Evolutionary conservation across 2,888 invertebrate species (phyloP), one percentile per base, ranked within the genome.

Genomic region (Troides oblongomaculatus): DNA sequence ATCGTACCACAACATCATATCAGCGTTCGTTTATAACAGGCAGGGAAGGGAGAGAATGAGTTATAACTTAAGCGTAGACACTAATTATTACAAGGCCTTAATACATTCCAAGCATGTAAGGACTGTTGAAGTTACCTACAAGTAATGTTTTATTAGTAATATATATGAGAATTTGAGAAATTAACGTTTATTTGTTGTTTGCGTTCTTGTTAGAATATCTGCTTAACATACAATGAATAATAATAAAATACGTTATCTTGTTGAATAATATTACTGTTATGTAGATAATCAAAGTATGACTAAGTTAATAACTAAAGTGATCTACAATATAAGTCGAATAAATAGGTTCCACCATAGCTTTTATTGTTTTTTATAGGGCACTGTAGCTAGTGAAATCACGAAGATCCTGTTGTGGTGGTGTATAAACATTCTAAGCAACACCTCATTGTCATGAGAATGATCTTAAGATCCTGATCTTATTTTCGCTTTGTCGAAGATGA

Each of bases 61-160:
- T 59, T 59, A 65, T 65, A 58, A 59, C 21, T 14, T 12, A 46
- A 65, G 46, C 36, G 57, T 65, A 30, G 43, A 59, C 58, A 36
- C 59, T 65, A 65, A 65, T 65, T 65, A 65, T 65, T 65, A 59
- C 65, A 59, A 59, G 59, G 30, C 65, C 59, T 25, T 65, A 59
- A 65, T 59, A 65, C 57, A 65, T 65, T 65, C 65, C 46, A 59
- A 46, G 7, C 65, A 59, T 65, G 59, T 65, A 59, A 62, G 50
- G 46, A 62, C 46, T 50, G 59, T 46, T n/a, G 50, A 65, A 65
- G 46, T 65, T 58, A 53, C 43, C 25, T 58, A 65, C 25, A 25
- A 59, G 59, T 14, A 18, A 25, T 46, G 46, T 50, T 43, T 65
- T 46, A 58, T 59, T 59, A 59, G 30, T 23, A 58, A 58, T 58